Evolutionary conservation across 2,113 vertebrate genomes (phyloP).

Genomic region (Narcine bancroftii): DNA sequence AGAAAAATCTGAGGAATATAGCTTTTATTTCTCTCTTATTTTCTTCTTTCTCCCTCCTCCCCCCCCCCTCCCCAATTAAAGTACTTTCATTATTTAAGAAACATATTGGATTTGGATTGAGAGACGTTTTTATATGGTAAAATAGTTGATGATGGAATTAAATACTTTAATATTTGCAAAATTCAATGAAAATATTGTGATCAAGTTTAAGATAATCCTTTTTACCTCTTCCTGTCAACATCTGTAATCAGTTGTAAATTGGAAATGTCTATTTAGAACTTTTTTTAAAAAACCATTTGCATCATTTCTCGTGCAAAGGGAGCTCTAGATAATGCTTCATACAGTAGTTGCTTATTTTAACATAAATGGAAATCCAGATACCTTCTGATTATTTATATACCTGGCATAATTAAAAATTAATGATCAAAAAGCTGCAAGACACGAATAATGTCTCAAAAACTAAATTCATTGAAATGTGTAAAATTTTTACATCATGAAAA

Average conservation of each 20-base stretch:
- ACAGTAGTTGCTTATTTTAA: background rate
- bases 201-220: background rate
- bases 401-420: background rate
- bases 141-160: background rate
- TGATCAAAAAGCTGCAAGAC: background rate
- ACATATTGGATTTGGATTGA: background rate
- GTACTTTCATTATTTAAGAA: background rate
- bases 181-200: background rate
- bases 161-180: background rate
- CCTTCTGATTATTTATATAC: background rate
- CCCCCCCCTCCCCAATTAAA: background rate
- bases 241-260: background rate
- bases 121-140: background rate
- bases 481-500: background rate
- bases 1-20: background rate
- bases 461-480: background rate
- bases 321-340: background rate
- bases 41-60: no score
- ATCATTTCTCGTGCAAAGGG: background rate
- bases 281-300: background rate
- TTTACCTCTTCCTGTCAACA: background rate
- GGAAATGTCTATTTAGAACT: background rate
- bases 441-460: background rate
- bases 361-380: background rate
- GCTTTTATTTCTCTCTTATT: background rate